Base-by-base conservation (phyloP, 2,797 vertebrate species). In the Trachops cirrhosus region DNA sequence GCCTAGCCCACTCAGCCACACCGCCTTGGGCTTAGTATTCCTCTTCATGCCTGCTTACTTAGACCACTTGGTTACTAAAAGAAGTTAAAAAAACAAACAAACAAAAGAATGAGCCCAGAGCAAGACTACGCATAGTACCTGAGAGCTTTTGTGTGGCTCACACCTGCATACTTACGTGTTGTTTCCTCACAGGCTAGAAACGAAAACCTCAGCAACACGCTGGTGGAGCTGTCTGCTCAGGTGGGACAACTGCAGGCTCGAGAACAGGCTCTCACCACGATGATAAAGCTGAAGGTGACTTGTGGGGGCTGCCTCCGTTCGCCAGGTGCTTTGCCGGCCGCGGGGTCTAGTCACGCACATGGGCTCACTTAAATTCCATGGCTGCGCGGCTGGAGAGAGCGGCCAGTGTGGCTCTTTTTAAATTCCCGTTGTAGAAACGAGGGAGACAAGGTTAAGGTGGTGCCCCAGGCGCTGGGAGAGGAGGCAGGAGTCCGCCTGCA, bases 201-300 rank as follows among this genome's bases (percentile, higher is more conserved):
- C 83, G 98, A 98, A 95, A 99, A 98, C 94, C 98, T 99, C 80
- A 99, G 98, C 98, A 98, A 98, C 89, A 99, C 98, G 0, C 82
- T 99, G 85, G 96, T 98, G 97, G 98, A 99, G 50, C 98, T 99
- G 93, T 99, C 99, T 86, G 97, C 98, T 91, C 99, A 99, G 91
- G 97, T 99, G 70, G 99, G 99, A 54, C 99, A 99, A 73, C 97
- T 99, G 94, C 99, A 99, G 97, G 99, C 98, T 0, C 99, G 98
- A 32, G 99, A 99, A 88, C 99, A 99, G 97, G 99, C 99, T 64
- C 98, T 99, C 50, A 98, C 99, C 34, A 98, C 99, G 1, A 98
- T 99, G 98, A 99, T 99, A 74, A 99, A 98, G 96, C 98, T 99
- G 24, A 99, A 99, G 99, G 99, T 99, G 98, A 98, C 5, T 78